Conservation (phyloP, 2,888 invertebrate genomes). For the Bhutanitis thaidina region DNA sequence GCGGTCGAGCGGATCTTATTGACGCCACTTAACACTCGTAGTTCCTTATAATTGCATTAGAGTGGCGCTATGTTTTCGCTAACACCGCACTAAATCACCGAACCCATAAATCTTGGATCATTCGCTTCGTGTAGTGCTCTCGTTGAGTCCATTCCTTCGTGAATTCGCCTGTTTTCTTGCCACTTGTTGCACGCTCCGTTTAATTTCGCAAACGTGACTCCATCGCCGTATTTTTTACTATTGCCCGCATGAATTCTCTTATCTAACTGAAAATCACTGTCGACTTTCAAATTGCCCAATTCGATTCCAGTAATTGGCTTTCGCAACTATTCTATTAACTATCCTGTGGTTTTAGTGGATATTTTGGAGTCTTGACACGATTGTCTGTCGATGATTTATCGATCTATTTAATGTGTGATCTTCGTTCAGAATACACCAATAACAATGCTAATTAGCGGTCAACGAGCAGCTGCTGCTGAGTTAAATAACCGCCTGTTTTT, state of each 20-base stretch:
- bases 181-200: slow-evolving; percentile 66
- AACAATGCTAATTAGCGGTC: slow-evolving; percentile 17
- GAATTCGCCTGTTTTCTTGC: slow-evolving; percentile 47
- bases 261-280: slow-evolving; percentile 55
- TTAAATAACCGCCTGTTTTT: slow-evolving; percentile 10
- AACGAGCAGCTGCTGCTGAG: slow-evolving; percentile 15
- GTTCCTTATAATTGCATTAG: slow-evolving; percentile 43
- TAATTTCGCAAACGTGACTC: slow-evolving; percentile 61
- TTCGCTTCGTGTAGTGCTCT: slow-evolving; percentile 25
- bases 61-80: slow-evolving; percentile 26
- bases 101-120: slow-evolving; percentile 35
- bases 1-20: slow-evolving; percentile 23
- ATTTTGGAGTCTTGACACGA: too few relatives aligned
- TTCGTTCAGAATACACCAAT: slow-evolving; percentile 2
- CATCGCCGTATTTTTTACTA: slow-evolving; percentile 56
- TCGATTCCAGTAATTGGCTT: slow-evolving; percentile 41
- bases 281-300: slow-evolving; percentile 57
- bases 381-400: slow-evolving; percentile 27
- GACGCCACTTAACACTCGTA: slow-evolving; percentile 41
- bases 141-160: slow-evolving; percentile 33
- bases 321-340: neutral
- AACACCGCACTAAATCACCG: slow-evolving; percentile 29
- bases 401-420: slow-evolving; percentile 18
- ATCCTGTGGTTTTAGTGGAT: too few relatives aligned
- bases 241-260: slow-evolving; percentile 42